A percentile compares a stretch with the other conserved stretches of the same genome.
These are phyloP conservation scores for Pachypanchax playfairii DNA, from an alignment of 2,113 vertebrate species.

Conservation along the genomic window DNA sequence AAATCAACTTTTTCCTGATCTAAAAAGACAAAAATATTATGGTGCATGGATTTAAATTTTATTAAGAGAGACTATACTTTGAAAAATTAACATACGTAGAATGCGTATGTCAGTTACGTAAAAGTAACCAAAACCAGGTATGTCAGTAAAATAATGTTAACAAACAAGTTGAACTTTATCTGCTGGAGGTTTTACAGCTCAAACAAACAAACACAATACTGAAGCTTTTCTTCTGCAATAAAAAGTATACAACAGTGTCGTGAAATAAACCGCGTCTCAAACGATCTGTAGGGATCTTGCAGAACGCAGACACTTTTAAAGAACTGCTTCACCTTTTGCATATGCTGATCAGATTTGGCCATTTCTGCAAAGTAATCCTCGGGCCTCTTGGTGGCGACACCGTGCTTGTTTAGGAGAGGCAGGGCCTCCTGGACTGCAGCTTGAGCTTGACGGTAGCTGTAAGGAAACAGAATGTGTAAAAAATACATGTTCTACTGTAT, in stretches of 20 bases:
- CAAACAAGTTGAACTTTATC: no score
- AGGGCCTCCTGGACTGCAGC: constrained; percentile 87
- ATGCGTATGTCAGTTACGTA: not conserved
- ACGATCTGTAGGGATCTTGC: not conserved
- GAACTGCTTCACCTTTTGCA: constrained; percentile 90
- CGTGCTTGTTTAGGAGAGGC: constrained; percentile 82
- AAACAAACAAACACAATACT: no score
- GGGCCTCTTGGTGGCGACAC: constrained; percentile 87
- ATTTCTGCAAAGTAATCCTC: constrained; percentile 98
- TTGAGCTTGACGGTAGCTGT: constrained; percentile 93
- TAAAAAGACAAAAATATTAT: constrained; percentile 20
- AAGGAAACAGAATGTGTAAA: no score
- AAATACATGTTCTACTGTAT: no score
- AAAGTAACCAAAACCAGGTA: not conserved
- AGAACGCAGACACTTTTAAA: not conserved
- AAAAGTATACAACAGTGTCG: not conserved
- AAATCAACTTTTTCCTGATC: constrained; percentile 91
- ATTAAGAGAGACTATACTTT: not conserved
- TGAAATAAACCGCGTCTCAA: not conserved
- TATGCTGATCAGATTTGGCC: constrained; percentile 97
- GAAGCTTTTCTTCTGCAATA: no score
- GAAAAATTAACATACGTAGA: not conserved
- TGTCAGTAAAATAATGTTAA: no score
- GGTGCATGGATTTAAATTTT: not conserved
- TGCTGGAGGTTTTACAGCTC: no score